phyloP scores from a whole-genome alignment of 2,113 vertebrate genomes.

The Pardalotus punctatus region DNA sequence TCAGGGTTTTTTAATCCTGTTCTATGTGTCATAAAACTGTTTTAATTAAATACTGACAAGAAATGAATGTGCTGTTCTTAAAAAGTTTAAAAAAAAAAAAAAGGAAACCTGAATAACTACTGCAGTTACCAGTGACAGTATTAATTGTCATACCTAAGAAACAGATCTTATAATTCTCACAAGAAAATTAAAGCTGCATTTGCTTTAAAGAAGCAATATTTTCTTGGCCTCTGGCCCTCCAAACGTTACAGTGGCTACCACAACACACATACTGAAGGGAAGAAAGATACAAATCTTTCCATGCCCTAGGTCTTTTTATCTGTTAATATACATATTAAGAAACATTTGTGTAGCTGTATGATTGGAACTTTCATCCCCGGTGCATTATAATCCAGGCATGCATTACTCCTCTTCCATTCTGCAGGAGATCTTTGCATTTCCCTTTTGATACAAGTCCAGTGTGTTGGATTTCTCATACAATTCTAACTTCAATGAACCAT shows the following conservation, averaged over 20 bases:
- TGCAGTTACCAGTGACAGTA: background rate
- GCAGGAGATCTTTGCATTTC: background rate
- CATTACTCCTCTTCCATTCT: background rate
- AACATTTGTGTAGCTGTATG: background rate
- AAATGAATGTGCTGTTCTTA: background rate
- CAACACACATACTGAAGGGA: background rate
- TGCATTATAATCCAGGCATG: background rate
- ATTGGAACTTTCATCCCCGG: background rate
- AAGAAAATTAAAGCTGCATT: background rate
- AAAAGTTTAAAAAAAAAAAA: background rate
- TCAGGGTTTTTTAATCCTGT: background rate
- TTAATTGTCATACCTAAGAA: background rate
- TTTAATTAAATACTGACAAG: background rate
- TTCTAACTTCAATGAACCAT: background rate
- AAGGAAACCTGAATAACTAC: background rate
- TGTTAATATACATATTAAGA: background rate
- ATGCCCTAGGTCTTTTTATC: background rate
- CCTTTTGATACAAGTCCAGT: background rate
- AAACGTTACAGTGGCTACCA: background rate
- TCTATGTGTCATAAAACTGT: background rate
- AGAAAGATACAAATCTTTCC: background rate
- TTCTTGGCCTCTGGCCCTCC: background rate
- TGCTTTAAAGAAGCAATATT: background rate
- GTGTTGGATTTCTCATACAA: background rate
- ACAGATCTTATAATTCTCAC: background rate